Evolutionary conservation across 2,888 invertebrate genomes (phyloP).

Genomic region (Cheilosia urbana): DNA sequence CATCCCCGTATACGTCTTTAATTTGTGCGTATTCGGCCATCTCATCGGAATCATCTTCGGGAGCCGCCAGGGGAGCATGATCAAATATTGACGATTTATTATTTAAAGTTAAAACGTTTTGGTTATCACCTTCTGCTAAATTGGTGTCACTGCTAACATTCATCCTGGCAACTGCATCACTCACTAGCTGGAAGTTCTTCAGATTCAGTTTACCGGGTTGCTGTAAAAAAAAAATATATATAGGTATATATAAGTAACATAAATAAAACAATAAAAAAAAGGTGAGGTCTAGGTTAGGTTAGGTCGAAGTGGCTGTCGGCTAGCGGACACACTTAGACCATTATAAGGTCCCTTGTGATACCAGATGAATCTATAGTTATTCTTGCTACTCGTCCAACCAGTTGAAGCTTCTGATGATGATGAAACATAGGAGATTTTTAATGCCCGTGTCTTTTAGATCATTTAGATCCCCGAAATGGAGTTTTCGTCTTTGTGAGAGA

Average conservation of each 20-base stretch:
- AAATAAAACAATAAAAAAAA: not conserved
- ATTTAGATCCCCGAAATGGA: too few species aligned
- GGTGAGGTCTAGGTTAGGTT: not conserved
- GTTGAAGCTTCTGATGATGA: too few species aligned
- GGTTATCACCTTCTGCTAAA: conserved; percentile 81
- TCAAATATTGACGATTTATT: conserved; percentile 84
- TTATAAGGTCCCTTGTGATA: too few species aligned
- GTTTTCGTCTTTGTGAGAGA: too few species aligned
- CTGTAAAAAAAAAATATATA: conserved; percentile 81
- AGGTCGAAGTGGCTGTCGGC: too few species aligned
- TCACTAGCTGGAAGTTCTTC: conserved; percentile 94
- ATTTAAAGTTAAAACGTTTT: conserved; percentile 78
- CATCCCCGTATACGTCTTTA: conserved; percentile 86
- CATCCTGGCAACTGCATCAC: conserved; percentile 91
- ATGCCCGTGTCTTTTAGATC: too few species aligned
- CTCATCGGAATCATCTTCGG: conserved; percentile 89
- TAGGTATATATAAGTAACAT: not conserved
- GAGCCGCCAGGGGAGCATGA: conserved; percentile 90
- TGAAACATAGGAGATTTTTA: too few species aligned
- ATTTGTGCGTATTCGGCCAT: conserved; percentile 90
- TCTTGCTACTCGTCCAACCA: too few species aligned
- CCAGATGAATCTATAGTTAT: too few species aligned
- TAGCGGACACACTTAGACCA: too few species aligned
- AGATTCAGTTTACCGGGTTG: conserved; percentile 96
- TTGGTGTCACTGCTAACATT: conserved; percentile 86